Conservation (phyloP, 2,113 vertebrate genomes). For the Nematolebias whitei region DNA sequence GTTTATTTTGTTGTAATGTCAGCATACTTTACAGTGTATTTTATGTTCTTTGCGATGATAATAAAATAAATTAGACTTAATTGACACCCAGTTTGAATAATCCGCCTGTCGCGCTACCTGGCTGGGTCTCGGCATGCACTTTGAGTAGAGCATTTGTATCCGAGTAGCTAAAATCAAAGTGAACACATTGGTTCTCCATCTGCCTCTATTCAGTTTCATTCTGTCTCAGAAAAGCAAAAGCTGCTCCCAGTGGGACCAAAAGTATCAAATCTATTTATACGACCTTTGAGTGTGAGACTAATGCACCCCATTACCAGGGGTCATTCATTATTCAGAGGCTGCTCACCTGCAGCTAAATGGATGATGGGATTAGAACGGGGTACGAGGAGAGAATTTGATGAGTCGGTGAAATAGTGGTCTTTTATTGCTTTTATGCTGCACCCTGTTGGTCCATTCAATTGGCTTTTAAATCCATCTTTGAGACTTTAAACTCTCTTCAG, state of each 20-base stretch:
- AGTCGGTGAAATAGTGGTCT: conserved; percentile 34
- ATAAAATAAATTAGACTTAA: not conserved
- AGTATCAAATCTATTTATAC: conserved; percentile 73
- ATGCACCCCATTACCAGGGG: conserved; percentile 71
- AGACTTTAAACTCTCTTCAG: conserved; percentile 9
- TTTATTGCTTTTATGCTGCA: conserved; percentile 16
- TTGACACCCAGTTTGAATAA: not conserved
- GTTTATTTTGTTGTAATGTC: not conserved
- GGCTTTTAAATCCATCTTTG: conserved; percentile 19
- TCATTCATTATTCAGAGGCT: conserved; percentile 77
- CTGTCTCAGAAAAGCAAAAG: conserved; percentile 24
- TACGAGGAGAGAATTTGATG: conserved; percentile 27
- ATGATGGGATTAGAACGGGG: conserved; percentile 67
- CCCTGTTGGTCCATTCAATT: conserved; percentile 26
- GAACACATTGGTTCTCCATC: not conserved
- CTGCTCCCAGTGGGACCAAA: conserved; percentile 43
- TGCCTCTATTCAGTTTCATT: conserved; percentile 4
- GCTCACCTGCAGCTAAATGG: conserved; percentile 76
- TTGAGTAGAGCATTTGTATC: not conserved
- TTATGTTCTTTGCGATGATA: too few species aligned
- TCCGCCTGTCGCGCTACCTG: not conserved
- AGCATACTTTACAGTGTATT: too few species aligned
- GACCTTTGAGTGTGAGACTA: conserved; percentile 68
- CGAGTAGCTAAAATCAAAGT: not conserved
- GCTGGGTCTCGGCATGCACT: not conserved